Conservation (phyloP, 2,113 vertebrate species). For the Pogonocichla stellata region DNA sequence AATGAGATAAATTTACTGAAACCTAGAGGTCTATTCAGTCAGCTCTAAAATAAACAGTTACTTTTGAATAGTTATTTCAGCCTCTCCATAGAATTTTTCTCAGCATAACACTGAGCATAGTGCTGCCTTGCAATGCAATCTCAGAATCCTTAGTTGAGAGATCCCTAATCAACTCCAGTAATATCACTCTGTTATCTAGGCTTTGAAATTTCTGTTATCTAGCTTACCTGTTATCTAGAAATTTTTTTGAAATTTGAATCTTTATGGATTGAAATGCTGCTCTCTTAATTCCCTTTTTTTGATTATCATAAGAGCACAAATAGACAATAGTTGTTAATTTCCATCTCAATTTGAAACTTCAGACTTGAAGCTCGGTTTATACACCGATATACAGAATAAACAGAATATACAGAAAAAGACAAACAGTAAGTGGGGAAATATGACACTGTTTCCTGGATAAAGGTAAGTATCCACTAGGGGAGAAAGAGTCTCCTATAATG, state of each 20-base stretch:
- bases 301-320: background rate
- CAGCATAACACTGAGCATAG: background rate
- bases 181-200: background rate
- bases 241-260: background rate
- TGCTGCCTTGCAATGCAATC: background rate
- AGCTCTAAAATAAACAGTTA: background rate
- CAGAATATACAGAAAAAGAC: background rate
- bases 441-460: background rate
- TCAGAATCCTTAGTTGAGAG: background rate
- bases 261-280: background rate
- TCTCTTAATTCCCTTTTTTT: background rate
- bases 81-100: background rate
- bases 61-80: background rate
- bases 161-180: background rate
- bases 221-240: background rate
- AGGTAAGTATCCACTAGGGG: background rate
- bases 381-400: background rate
- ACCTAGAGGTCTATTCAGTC: background rate
- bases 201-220: background rate
- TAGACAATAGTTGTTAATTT: background rate
- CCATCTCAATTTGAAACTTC: background rate
- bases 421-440: background rate
- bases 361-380: background rate
- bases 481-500: background rate
- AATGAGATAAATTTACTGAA: constrained; percentile 21